These are phyloP conservation scores for Agapostemon virescens DNA, from an alignment of 2,888 invertebrate genomes.

Conservation along the genomic window DNA sequence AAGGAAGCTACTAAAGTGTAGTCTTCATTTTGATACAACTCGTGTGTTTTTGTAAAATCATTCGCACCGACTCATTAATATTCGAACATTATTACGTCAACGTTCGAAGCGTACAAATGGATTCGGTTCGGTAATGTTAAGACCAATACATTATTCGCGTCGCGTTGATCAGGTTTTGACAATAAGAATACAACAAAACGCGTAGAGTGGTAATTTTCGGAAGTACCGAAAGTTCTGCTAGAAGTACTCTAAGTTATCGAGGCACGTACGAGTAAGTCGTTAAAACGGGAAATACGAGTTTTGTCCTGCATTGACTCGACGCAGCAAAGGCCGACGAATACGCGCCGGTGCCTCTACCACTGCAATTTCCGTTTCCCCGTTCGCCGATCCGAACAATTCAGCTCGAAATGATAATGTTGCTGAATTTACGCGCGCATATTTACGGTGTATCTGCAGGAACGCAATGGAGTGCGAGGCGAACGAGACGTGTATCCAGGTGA, in stretches of 20 bases:
- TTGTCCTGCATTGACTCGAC: not conserved
- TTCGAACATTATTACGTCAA: too few relatives aligned
- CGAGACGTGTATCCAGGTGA: slow-evolving; percentile 23
- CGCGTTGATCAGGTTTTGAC: too few relatives aligned
- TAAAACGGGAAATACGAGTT: not conserved
- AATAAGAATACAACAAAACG: not conserved
- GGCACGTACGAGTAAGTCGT: not conserved
- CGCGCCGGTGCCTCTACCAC: not conserved
- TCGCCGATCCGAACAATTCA: slow-evolving; percentile 17
- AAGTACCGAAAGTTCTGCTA: not conserved
- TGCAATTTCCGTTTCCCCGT: slow-evolving; percentile 18
- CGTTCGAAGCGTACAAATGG: too few relatives aligned
- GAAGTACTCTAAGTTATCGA: not conserved
- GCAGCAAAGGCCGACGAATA: not conserved
- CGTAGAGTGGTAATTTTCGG: not conserved
- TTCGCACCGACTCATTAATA: too few relatives aligned
- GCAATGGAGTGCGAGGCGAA: slow-evolving; percentile 1
- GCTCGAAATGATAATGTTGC: slow-evolving; percentile 25
- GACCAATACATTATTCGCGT: too few relatives aligned
- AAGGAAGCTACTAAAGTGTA: too few relatives aligned
- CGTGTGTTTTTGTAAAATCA: too few relatives aligned
- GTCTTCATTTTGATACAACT: too few relatives aligned
- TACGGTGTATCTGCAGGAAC: slow-evolving; percentile 3
- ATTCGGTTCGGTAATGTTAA: too few relatives aligned
- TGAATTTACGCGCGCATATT: slow-evolving; percentile 31